Percentiles rank a stretch among this genome's conserved stretches.
These are phyloP conservation scores for Doris montereyensis DNA, from an alignment of 2,888 invertebrate genomes.

Conservation along the genomic window DNA sequence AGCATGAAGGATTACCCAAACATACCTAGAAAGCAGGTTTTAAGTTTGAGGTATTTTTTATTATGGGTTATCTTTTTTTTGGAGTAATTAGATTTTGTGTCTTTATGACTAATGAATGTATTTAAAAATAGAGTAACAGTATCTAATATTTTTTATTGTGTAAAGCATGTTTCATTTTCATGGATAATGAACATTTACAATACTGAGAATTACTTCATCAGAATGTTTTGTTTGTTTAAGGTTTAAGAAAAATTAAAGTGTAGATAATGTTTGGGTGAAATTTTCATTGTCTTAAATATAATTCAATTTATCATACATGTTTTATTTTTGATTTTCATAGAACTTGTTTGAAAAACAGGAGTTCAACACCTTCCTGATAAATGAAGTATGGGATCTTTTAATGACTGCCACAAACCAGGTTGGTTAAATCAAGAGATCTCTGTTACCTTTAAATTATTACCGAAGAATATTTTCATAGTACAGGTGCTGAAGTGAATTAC, in stretches of 20 bases:
- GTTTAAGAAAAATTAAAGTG: too few species aligned
- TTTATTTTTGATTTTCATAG: not conserved
- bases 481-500: not conserved
- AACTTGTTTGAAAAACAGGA: constrained; percentile 59
- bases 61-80: not conserved
- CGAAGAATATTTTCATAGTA: too few species aligned
- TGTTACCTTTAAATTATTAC: too few species aligned
- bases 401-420: constrained; percentile 62
- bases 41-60: constrained; percentile 78
- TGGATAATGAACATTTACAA: too few species aligned
- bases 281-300: not conserved
- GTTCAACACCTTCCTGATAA: constrained; percentile 76
- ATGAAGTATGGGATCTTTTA: constrained; percentile 80
- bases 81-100: too few species aligned
- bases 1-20: constrained; percentile 83
- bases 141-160: too few species aligned
- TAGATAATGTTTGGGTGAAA: too few species aligned
- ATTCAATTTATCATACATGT: not conserved
- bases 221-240: too few species aligned
- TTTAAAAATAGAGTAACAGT: too few species aligned
- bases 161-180: too few species aligned
- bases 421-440: not conserved
- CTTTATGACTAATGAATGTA: too few species aligned
- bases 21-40: constrained; percentile 88
- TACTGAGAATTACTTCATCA: too few species aligned